Evolutionary conservation across 2,888 invertebrate species (phyloP).

Genomic region (Leptinotarsa haldemani): DNA sequence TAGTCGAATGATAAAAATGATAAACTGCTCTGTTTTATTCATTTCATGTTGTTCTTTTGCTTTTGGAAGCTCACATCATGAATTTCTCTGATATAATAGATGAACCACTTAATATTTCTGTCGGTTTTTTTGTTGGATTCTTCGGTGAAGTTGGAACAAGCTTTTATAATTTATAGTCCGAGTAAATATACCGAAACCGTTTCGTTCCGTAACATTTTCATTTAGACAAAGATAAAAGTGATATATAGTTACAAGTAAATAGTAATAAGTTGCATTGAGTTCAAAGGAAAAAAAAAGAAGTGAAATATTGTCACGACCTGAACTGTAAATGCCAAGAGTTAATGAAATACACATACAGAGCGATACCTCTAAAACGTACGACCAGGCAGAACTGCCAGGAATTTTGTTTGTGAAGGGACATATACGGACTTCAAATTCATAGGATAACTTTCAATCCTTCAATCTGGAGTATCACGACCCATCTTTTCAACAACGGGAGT

Average conservation of each 20-base stretch:
- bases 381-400: too few species aligned
- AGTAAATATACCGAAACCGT: conserved; percentile 24
- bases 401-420: too few species aligned
- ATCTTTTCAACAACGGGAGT: too few species aligned
- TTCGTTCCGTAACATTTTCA: conserved; percentile 25
- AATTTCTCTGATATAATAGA: conserved; percentile 12
- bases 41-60: background rate
- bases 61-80: background rate
- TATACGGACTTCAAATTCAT: too few species aligned
- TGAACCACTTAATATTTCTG: conserved; percentile 6
- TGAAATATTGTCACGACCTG: background rate
- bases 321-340: background rate
- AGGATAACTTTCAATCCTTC: too few species aligned
- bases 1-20: conserved; percentile 9
- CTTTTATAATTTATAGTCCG: conserved; percentile 15
- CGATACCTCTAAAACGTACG: too few species aligned
- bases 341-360: background rate
- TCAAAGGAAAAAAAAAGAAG: background rate
- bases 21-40: conserved; percentile 19
- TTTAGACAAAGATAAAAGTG: conserved; percentile 6
- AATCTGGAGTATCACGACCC: too few species aligned
- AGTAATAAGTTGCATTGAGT: background rate
- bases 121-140: conserved; percentile 1
- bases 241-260: background rate
- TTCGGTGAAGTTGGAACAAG: conserved; percentile 3